These are phyloP conservation scores for Neotoma lepida DNA, from an alignment of 2,113 vertebrate species.

Conservation along the genomic window DNA sequence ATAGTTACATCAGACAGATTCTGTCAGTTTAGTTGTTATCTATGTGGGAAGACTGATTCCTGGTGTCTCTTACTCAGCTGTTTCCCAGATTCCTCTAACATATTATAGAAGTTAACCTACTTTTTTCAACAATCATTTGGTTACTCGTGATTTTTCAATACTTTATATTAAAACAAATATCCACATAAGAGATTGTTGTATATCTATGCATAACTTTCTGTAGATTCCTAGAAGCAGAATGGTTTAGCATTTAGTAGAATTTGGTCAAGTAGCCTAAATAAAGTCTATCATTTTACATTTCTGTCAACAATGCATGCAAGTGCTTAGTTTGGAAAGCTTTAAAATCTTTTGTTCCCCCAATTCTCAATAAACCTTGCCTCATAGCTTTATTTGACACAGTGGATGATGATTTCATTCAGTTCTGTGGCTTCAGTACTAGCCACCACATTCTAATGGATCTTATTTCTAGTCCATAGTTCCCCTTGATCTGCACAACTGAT, in stretches of 20 bases:
- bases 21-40: not conserved
- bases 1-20: conserved; percentile 1
- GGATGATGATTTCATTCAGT: not conserved
- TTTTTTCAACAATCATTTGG: not conserved
- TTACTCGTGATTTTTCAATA: conserved; percentile 9
- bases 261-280: conserved; percentile 11
- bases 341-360: not conserved
- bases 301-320: not conserved
- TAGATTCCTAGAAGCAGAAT: conserved; percentile 30
- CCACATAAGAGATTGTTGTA: not conserved
- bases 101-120: not conserved
- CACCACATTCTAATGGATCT: not conserved
- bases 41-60: not conserved
- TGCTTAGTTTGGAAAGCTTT: conserved; percentile 9
- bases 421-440: not conserved
- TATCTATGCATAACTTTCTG: not conserved
- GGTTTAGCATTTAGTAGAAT: conserved; percentile 3
- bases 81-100: not conserved
- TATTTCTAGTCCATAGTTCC: not conserved
- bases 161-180: not conserved
- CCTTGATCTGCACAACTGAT: not conserved
- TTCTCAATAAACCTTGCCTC: not conserved
- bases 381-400: not conserved
- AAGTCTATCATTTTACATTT: conserved; percentile 8
- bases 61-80: not conserved